Evolutionary conservation across 2,888 invertebrate species (phyloP), one percentile per base, ranked within the genome.

Genomic region (Didymodactylos carnosus): DNA sequence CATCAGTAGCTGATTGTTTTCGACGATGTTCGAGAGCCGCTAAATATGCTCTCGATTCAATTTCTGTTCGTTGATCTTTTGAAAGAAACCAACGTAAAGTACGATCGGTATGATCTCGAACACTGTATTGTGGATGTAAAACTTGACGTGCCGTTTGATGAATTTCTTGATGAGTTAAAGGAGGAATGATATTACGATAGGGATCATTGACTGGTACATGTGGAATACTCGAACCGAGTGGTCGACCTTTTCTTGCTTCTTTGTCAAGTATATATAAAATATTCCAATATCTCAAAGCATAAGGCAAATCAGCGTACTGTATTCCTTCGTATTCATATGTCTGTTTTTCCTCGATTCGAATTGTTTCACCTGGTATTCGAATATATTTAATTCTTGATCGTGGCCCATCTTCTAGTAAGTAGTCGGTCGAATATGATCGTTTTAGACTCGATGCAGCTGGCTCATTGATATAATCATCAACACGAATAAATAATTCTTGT

Each of bases 381-480:
- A 75, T 41, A 46, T 69, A 72, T 16, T 46, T 43, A 49, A 75
- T 75, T 39, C 75, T 35, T 39, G 35, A 49, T 19, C 51, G 71
- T 35, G 75, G 72, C n/a, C 72, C 75, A 72, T 49, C 70, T 23
- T 69, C 53, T 29, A 70, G 69, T 53, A 75, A 69, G 39, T 75
- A 75, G 14, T 72, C 72, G 11, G 46, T 71, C 11, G 75, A 75
- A 40, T 75, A 75, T n/a, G 72, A 72, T 14, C 75, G 62, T 69
- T 69, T 43, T 19, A 75, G 39, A 23, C 69, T 49, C 2, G 51
- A 51, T 7, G 71, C 71, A 8, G 71, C 72, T 40, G 71, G 25
- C 70, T 75, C 62, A 46, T 75, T 75, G 23, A 75, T 69, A 69
- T 40, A 75, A 69, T 75, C 75, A 43, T 75, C 75, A 39, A 75